A percentile compares a stretch with the other conserved stretches of the same genome.
Evolutionary conservation across 2,113 vertebrate species (phyloP).

Genomic region (Rhipidura dahli): DNA sequence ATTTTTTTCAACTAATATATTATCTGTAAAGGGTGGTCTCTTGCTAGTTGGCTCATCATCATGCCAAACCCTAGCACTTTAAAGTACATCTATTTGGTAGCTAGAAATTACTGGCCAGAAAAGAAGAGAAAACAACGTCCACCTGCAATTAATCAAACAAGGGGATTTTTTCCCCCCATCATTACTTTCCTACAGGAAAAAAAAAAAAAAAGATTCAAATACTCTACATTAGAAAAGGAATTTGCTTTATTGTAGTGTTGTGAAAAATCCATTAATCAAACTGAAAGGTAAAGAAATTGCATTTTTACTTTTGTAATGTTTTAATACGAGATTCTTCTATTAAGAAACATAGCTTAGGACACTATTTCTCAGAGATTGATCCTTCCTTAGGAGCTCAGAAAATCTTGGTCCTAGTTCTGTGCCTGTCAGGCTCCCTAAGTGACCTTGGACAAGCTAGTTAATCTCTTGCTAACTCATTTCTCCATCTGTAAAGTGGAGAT

Average conservation of each 20-base stretch:
- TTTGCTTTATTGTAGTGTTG: conserved; percentile 12
- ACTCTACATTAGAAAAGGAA: conserved; percentile 1
- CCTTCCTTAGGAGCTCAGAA: not conserved
- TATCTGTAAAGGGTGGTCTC: conserved; percentile 11
- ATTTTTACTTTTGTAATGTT: conserved; percentile 58
- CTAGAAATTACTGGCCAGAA: not conserved
- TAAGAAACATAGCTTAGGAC: conserved; percentile 40
- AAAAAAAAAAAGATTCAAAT: not conserved
- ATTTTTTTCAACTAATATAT: conserved; percentile 20
- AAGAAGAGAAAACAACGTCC: not conserved
- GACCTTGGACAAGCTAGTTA: conserved; percentile 29
- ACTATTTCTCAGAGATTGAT: not conserved
- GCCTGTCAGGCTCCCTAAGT: not conserved
- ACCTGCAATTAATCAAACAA: conserved; percentile 16
- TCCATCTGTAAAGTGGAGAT: conserved; percentile 5
- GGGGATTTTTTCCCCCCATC: not conserved
- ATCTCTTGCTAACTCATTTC: not conserved
- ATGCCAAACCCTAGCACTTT: not conserved
- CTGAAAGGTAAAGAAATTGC: conserved; percentile 65
- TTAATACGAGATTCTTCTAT: conserved; percentile 46
- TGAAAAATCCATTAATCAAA: conserved; percentile 62
- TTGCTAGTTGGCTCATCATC: not conserved
- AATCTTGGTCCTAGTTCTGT: not conserved
- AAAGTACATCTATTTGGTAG: not conserved
- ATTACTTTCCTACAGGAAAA: not conserved